Evolutionary conservation across 2,797 vertebrate species (phyloP), one percentile per base, ranked within the genome.

Genomic region (Anableps anableps): DNA sequence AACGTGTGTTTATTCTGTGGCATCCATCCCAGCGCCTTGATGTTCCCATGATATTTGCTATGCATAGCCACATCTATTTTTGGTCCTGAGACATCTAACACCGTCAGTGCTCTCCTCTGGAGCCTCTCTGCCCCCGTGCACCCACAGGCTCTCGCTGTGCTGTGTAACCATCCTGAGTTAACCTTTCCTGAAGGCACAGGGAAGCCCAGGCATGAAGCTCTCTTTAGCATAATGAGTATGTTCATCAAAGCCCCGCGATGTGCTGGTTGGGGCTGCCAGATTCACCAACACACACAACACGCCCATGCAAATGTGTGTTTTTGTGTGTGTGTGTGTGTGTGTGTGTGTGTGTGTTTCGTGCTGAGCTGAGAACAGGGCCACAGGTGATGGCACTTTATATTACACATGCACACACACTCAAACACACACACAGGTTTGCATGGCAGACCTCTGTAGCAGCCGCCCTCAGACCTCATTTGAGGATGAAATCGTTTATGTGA

Each of bases 401-500:
- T 86, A 92, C 89, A 91, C 89, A 78, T 85, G 91, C 89, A 91
- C 89, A 78, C 81, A 80, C 73, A 72, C 78, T 58, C 82, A 78
- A 2, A 75, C 48, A 80, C 79, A 76, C 72, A 60, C 83, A 72
- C 85, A 77, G 85, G n/a, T 64, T 50, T n/a, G 53, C 86, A 79
- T 85, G 94, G 94, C 91, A 94, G 95, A 91, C 92, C 92, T 94
- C 92, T 90, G 88, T 88, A 88, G 93, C 84, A 79, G 91, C 80
- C 77, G 90, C 92, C 92, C 94, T 94, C 90, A 85, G 90, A 93
- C 94, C 93, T 97, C 96, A 97, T 97, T 97, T 97, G 94, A 96
- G 92, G 95, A 95, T 96, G 95, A 96, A 97, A 96, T 97, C 93
- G 95, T 95, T 96, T 95, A 89, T 96, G 94, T 96, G 96, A 95